phyloP scores from a whole-genome alignment of 35 echinoderm and acorn worm genomes.

The Ptychodera flava region DNA sequence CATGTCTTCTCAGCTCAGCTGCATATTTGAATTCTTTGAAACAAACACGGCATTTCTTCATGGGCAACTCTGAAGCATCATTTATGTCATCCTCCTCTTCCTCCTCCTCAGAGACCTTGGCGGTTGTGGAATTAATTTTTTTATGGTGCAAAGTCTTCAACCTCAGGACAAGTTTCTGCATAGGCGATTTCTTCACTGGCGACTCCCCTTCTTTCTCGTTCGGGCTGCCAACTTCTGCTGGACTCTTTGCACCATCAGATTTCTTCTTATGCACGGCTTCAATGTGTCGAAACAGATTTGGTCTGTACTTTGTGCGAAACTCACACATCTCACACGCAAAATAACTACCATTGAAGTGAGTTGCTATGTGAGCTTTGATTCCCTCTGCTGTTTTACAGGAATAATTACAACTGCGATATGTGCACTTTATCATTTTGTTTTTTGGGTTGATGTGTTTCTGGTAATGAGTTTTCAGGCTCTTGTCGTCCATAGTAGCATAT shows the following conservation, averaged over 20 bases:
- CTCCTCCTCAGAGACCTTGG: background rate
- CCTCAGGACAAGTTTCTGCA: too few relatives aligned
- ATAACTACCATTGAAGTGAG: background rate
- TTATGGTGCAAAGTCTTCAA: too few relatives aligned
- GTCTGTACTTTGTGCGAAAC: background rate
- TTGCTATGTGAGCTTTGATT: background rate
- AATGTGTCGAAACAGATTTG: background rate
- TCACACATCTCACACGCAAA: background rate
- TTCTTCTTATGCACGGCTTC: background rate
- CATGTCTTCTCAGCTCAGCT: background rate
- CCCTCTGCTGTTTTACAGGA: background rate
- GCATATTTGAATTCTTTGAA: background rate
- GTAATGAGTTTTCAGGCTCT: background rate
- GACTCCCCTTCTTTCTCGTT: background rate
- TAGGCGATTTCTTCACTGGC: background rate
- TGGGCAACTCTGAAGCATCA: background rate
- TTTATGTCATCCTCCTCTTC: background rate
- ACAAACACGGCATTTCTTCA: background rate
- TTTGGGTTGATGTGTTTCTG: background rate
- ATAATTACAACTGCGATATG: background rate
- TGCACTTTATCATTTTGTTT: background rate
- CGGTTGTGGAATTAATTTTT: background rate
- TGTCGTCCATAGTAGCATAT: background rate
- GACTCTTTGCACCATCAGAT: too few relatives aligned
- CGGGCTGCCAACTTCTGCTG: background rate